Percentiles rank a stretch among this genome's conserved stretches.
phyloP scores from a whole-genome alignment of 1,140 invertebrate species.

The Luehdorfia chinensis region DNA sequence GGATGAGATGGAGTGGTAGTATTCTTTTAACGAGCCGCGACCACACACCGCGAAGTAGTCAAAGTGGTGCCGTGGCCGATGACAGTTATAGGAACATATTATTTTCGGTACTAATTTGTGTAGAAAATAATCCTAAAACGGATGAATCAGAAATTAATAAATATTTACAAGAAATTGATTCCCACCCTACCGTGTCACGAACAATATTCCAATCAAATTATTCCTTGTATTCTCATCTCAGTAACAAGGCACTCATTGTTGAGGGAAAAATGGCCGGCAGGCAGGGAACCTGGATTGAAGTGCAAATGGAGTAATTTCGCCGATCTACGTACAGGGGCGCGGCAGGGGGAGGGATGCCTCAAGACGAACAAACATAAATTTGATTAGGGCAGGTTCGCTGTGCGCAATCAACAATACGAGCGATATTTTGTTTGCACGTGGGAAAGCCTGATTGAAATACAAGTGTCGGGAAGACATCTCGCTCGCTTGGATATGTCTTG shows the following conservation, averaged over 20 bases:
- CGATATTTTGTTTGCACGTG: slow-evolving; percentile 43
- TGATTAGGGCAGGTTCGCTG: slow-evolving; percentile 53
- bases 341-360: slow-evolving; percentile 15
- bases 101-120: too few species aligned
- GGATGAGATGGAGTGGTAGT: too few species aligned
- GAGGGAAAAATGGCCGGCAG: slow-evolving; percentile 64
- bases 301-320: slow-evolving; percentile 68
- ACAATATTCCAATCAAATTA: slow-evolving; percentile 29
- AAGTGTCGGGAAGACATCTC: neutral
- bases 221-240: slow-evolving; percentile 9
- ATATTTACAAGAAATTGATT: too few species aligned
- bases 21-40: too few species aligned
- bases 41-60: too few species aligned
- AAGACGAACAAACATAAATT: slow-evolving; percentile 58
- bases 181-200: too few species aligned
- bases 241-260: slow-evolving; percentile 42
- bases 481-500: neutral
- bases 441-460: slow-evolving; percentile 37
- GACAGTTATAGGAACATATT: too few species aligned
- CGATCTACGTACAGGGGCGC: slow-evolving; percentile 1
- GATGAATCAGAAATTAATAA: too few species aligned
- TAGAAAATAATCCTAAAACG: too few species aligned
- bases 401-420: slow-evolving; percentile 38
- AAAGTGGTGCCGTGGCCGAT: too few species aligned
- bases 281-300: slow-evolving; percentile 67